phyloP scores from a whole-genome alignment of 2,888 invertebrate genomes.

The Agriotes lineatus region DNA sequence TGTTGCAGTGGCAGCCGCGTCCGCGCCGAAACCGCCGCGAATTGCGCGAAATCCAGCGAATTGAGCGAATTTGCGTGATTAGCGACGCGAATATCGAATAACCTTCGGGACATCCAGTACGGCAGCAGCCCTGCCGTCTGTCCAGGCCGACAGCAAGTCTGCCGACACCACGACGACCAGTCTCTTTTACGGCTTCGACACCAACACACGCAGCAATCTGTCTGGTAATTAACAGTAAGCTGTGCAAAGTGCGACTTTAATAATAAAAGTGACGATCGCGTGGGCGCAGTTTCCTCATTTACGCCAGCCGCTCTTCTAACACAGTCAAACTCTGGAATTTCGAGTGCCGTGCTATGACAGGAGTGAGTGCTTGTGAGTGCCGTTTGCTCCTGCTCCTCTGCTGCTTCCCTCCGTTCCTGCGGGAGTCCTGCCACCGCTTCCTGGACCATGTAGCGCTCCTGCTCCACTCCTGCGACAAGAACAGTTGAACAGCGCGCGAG shows the following conservation, averaged over 20 bases:
- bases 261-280: slow-evolving; percentile 57
- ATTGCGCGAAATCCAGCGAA: slow-evolving; percentile 44
- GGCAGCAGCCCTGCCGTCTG: slow-evolving; percentile 51
- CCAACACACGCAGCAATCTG: slow-evolving; percentile 46
- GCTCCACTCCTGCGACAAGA: slow-evolving; percentile 32
- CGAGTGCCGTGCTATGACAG: slow-evolving; percentile 51
- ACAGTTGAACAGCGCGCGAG: slow-evolving; percentile 29
- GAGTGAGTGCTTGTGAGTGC: slow-evolving; percentile 48
- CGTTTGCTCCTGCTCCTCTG: slow-evolving; percentile 45
- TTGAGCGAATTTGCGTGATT: slow-evolving; percentile 40
- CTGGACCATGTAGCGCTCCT: slow-evolving; percentile 43
- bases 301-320: slow-evolving; percentile 53
- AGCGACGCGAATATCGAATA: slow-evolving; percentile 41
- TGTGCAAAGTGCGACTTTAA: slow-evolving; percentile 55
- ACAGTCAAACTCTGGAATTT: slow-evolving; percentile 43
- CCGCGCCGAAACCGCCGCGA: slow-evolving; percentile 25
- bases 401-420: slow-evolving; percentile 39
- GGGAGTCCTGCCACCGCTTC: slow-evolving; percentile 39
- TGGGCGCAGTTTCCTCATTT: slow-evolving; percentile 63
- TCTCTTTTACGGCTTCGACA: slow-evolving; percentile 46
- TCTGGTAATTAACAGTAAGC: slow-evolving; percentile 48
- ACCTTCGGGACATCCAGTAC: slow-evolving; percentile 43
- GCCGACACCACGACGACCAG: slow-evolving; percentile 53
- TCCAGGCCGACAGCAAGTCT: slow-evolving; percentile 57
- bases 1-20: slow-evolving; percentile 46